A percentile compares a stretch with the other conserved stretches of the same genome.
Evolutionary conservation across 2,113 vertebrate genomes (phyloP).

Genomic region (Murina feae): DNA sequence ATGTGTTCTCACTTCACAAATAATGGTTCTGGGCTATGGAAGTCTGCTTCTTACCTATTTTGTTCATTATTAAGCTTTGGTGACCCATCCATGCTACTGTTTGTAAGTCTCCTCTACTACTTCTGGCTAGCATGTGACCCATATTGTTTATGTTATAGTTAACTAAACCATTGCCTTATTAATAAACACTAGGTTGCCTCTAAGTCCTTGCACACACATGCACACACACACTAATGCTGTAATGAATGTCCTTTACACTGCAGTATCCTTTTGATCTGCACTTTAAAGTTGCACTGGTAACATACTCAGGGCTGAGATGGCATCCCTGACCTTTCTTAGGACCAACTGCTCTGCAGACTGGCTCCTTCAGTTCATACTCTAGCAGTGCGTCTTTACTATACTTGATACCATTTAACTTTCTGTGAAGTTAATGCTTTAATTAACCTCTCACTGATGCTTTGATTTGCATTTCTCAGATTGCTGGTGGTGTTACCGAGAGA

Average conservation of each 20-base stretch:
- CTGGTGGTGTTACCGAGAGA: background rate
- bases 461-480: background rate
- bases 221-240: fast-evolving
- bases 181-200: background rate
- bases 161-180: background rate
- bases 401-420: background rate
- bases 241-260: background rate
- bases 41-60: background rate
- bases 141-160: background rate
- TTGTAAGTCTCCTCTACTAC: background rate
- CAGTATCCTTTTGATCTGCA: background rate
- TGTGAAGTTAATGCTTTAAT: background rate
- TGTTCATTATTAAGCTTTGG: background rate
- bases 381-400: background rate
- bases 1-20: background rate
- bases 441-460: background rate
- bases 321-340: background rate
- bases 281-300: background rate
- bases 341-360: background rate
- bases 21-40: background rate
- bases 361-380: no score
- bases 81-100: background rate
- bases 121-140: background rate
- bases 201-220: background rate
- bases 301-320: background rate